These are phyloP conservation scores for Plectus sambesii DNA, from an alignment of 1,140 invertebrate genomes.

Conservation along the genomic window DNA sequence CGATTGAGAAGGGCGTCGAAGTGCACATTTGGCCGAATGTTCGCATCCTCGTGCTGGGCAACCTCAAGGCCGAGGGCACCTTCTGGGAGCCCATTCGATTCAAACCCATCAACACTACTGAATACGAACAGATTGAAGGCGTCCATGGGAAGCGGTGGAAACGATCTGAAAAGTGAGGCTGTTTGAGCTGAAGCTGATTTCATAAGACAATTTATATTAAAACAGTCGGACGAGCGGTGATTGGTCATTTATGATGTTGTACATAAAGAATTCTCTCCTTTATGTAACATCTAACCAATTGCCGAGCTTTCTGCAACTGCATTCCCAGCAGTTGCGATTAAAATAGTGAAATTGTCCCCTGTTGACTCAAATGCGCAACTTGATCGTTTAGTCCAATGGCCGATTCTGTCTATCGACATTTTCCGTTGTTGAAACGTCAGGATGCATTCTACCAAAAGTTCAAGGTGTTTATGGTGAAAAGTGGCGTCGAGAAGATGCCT, in stretches of 20 bases:
- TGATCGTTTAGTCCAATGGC: constrained; percentile 26
- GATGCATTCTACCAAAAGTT: constrained; percentile 37
- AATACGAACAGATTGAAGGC: constrained; percentile 27
- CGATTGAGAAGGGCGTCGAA: constrained; percentile 74
- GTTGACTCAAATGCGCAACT: no score
- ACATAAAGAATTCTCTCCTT: no score
- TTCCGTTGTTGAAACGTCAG: constrained; percentile 33
- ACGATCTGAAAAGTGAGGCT: constrained; percentile 12
- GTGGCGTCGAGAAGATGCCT: constrained; percentile 37
- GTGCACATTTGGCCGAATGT: constrained; percentile 92
- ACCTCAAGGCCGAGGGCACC: constrained; percentile 69
- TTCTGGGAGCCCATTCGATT: constrained; percentile 68
- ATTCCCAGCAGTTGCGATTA: no score
- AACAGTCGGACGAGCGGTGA: no score
- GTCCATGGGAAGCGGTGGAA: constrained; percentile 10
- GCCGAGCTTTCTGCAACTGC: no score
- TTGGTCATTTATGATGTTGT: constrained; percentile 56
- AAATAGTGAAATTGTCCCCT: no score
- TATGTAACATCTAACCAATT: no score
- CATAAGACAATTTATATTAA: constrained; percentile 62
- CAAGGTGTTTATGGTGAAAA: constrained; percentile 38
- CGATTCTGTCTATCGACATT: constrained; percentile 35
- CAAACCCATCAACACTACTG: constrained; percentile 55
- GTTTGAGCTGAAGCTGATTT: constrained; percentile 4
- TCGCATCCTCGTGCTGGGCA: constrained; percentile 85